Evolutionary conservation across 1,140 invertebrate species (phyloP), one percentile per base, ranked within the genome.

Genomic region (Hycleus cichorii): DNA sequence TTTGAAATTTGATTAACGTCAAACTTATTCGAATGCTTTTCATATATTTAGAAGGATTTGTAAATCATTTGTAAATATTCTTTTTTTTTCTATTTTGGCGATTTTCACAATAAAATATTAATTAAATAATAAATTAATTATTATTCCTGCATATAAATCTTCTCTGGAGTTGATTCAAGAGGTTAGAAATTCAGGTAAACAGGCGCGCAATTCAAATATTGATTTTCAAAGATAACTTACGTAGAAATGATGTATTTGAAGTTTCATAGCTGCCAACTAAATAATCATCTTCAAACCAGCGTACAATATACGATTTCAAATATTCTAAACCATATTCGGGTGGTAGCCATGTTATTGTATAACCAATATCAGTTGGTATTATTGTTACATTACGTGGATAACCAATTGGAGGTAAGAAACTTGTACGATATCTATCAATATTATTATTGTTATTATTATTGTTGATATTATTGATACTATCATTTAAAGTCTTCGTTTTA

Each of bases 271-370:
- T 76, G 8, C 82, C 82, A 44, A 80, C 76, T 0, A 84, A 64
- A 62, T 77, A 72, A 48, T 85, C 80, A 3, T 80, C 82, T 63
- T 79, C 75, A 26, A 74, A 78, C 84, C 84, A 87, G 60, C 78
- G 78, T 0, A 88, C 79, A 32, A 32, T 32, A 7, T 32, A 32
- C 2, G 77, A 63, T 49, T 79, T 76, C 3, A 87, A 68, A 39
- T 75, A 70, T 25, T 86, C 78, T 11, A 73, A 64, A 0, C 83
- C 83, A 53, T 77, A 73, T 10, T 74, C 69, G 1, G 89, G 88
- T 12, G 85, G 80, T 47, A 83, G 77, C 89, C 89, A 92, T 25
- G 81, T 81, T 2, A 91, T 79, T 8, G 86, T 72, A 69, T 82
- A 84, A n/a, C 86, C 87, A 57, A 85, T 80, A 7, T 72, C 73